Percentiles rank a stretch among this genome's conserved stretches.
phyloP scores from a whole-genome alignment of 2,888 invertebrate genomes.

The Meta bourneti region DNA sequence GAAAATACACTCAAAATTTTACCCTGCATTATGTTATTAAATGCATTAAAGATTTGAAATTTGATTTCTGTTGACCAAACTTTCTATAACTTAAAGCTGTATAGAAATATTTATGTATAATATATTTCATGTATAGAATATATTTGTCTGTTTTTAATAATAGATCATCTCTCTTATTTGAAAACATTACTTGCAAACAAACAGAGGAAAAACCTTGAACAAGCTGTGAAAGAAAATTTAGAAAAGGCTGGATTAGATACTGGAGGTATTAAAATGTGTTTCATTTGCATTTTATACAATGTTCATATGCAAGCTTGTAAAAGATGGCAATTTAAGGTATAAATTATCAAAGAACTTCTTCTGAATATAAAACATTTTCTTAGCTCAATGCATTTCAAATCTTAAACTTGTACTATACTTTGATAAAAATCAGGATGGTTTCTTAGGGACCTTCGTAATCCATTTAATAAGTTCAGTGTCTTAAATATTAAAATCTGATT shows the following conservation, averaged over 20 bases:
- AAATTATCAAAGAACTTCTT: neutral
- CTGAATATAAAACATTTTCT: neutral
- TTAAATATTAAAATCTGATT: no score
- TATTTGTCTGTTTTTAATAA: neutral
- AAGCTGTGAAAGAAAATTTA: constrained; percentile 79
- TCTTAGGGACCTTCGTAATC: no score
- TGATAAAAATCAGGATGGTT: no score
- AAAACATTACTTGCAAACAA: neutral
- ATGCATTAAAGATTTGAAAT: no score
- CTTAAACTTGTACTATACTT: no score
- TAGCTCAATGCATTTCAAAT: neutral
- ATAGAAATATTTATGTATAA: no score
- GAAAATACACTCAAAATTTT: no score
- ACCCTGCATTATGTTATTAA: no score
- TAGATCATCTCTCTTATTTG: neutral
- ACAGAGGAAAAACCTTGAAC: constrained; percentile 79
- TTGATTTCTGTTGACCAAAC: no score
- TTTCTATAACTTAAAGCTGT: no score
- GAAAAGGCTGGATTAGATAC: constrained; percentile 80
- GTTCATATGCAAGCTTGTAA: neutral
- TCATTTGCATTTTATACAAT: neutral
- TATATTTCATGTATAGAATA: neutral
- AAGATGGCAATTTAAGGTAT: neutral
- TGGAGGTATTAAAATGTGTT: constrained; percentile 78
- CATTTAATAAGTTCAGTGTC: no score